Conservation (phyloP, 2,888 invertebrate genomes). For the Phasia obesa region DNA sequence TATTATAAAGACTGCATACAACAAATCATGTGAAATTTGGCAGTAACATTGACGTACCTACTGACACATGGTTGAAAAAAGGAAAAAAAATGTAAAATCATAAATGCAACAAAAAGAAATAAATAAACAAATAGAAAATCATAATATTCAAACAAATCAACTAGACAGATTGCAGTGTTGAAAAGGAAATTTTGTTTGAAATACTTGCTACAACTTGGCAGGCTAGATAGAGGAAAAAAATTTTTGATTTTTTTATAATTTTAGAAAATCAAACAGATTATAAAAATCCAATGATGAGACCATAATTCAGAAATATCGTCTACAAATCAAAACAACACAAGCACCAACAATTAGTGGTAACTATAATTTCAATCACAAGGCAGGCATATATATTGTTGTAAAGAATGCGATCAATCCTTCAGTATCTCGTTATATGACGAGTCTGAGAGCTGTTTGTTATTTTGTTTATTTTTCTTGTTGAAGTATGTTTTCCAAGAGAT, state of each 20-base stretch:
- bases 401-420: constrained; percentile 60
- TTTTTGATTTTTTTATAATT: constrained; percentile 15
- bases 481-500: constrained; percentile 59
- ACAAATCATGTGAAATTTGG: constrained; percentile 10
- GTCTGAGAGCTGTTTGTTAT: not conserved
- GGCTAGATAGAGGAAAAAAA: constrained; percentile 26
- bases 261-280: constrained; percentile 24
- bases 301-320: constrained; percentile 11
- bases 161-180: constrained; percentile 40
- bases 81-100: constrained; percentile 10
- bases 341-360: constrained; percentile 41
- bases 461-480: constrained; percentile 67
- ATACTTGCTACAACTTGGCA: constrained; percentile 33
- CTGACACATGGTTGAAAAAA: constrained; percentile 43
- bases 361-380: constrained; percentile 10
- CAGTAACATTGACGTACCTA: constrained; percentile 36
- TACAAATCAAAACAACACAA: constrained; percentile 28
- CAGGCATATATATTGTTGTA: constrained; percentile 28
- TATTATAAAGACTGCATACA: not conserved
- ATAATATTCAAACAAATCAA: constrained; percentile 57
- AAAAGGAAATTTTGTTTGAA: constrained; percentile 49
- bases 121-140: constrained; percentile 18
- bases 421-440: constrained; percentile 51
- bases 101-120: not conserved
- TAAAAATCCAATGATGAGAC: constrained; percentile 12